Base-by-base conservation (phyloP, 2,797 vertebrate species). In the Chrysocyon brachyurus region DNA sequence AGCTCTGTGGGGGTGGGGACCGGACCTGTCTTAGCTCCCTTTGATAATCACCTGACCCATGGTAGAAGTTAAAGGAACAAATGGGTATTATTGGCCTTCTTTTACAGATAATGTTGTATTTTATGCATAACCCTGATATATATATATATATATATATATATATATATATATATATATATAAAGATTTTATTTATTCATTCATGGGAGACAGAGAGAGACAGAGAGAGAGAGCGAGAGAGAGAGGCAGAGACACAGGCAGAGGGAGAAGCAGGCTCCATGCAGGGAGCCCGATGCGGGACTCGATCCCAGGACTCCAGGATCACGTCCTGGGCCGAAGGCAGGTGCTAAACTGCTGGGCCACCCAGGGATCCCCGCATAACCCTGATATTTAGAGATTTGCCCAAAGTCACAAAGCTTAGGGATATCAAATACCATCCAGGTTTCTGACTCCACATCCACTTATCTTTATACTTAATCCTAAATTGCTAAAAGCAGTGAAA, bases 401-500 rank as follows among this genome's bases (percentile, higher is more conserved):
- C 31, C 68, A 82, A 0, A 86, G 21, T 79, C 46, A 93, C n/a
- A 94, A 84, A 81, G 52, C 28, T 16, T 12, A 22, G 63, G 40
- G 78, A 66, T 82, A 15, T 56, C 57, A 72, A 92, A 87, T 91
- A n/a, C 12, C 22, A 15, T 64, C 82, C 40, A 68, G 28, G 46
- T 63, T 31, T 87, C 64, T 92, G 66, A 73, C 40, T 72, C 40
- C 40, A 72, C 33, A 28, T 21, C 19, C 59, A 28, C 49, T 83
- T 52, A 33, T 95, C n/a, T 90, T 87, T 59, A 86, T 49, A 86
- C 2, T 40, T 75, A 22, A 11, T 46, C 22, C 0, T 52, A 81
- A 78, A 21, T 31, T 68, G 14, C 31, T 87, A 92, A 98, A 78
- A 40, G 84, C 17, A 84, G 16, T 3, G 31, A 70, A 90, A 83